A percentile compares a stretch with the other conserved stretches of the same genome.
phyloP scores from a whole-genome alignment of 1,140 invertebrate species.

The Sitophilus oryzae region DNA sequence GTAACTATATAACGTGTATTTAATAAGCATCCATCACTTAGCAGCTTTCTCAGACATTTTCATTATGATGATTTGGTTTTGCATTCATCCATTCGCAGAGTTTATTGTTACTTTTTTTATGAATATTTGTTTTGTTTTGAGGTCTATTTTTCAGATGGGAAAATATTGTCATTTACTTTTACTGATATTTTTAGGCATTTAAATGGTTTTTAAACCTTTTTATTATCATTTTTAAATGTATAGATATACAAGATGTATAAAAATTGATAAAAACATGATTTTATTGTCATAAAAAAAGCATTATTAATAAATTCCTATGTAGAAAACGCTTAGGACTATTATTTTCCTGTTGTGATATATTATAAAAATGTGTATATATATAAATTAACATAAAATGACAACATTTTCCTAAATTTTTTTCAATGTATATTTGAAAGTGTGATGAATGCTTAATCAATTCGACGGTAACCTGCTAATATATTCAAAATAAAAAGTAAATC shows the following conservation, averaged over 20 bases:
- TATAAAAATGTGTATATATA: neutral
- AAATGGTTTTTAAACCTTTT: constrained; percentile 1
- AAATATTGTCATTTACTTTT: constrained; percentile 7
- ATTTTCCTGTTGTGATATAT: constrained; percentile 2
- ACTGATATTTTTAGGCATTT: neutral
- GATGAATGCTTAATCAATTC: constrained; percentile 25
- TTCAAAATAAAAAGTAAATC: constrained; percentile 12
- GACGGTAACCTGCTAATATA: constrained; percentile 17
- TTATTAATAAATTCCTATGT: neutral
- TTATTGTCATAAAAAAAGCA: neutral
- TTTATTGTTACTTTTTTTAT: neutral
- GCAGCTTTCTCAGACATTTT: constrained; percentile 9
- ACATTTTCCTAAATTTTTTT: constrained; percentile 5
- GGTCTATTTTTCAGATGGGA: neutral
- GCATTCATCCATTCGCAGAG: constrained; percentile 3
- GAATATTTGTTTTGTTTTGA: neutral
- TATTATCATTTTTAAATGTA: constrained; percentile 3
- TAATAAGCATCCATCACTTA: constrained; percentile 1
- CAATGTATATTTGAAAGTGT: neutral
- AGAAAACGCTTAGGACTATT: constrained; percentile 1
- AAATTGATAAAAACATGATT: neutral
- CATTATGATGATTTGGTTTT: constrained; percentile 8
- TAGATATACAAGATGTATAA: neutral
- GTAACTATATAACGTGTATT: constrained; percentile 3
- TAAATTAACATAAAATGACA: constrained; percentile 2